Evolutionary conservation across 2,113 vertebrate species (phyloP), one percentile per base, ranked within the genome.

Genomic region (Gopherus evgoodei): DNA sequence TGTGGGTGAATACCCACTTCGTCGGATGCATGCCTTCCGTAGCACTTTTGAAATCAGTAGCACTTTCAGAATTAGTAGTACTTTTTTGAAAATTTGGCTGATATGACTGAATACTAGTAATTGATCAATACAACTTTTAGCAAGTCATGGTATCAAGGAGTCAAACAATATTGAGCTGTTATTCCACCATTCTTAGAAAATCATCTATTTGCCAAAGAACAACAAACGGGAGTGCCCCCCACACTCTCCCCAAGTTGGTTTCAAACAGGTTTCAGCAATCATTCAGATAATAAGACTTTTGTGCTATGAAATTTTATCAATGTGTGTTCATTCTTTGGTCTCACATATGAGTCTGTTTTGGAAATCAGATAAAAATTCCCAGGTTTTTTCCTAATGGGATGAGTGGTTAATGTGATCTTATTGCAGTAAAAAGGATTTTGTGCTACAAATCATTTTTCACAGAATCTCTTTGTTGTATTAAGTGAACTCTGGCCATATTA

Each of bases 301-400:
- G 92, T 95, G 93, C 95, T 94, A 88, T 94, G 94, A 98, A 98
- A 98, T 98, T 97, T 97, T 97, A 98, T 98, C 97, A 98, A 96
- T 97, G 91, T 93, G 65, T 96, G 94, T 88, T 97, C 90, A 96
- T 87, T 96, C 97, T 90, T 93, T 95, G 94, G 96, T 93, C 96
- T 97, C 94, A 50, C 96, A 95, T 97, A 96, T 95, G 91, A 97
- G 94, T 95, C 89, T 96, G 93, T 97, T 98, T 98, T 97, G 95
- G 94, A 96, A 98, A 98, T 98, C 97, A 97, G 96, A 98, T 98
- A 98, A 97, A 97, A 98, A 92, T 97, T 98, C 86, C 79, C 81
- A 54, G 90, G 88, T n/a, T 95, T 97, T 92, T 96, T 97, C 92
- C 96, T 97, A 91, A 94, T 93, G 94, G 92, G 96, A 87, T 90